Evolutionary conservation across 2,888 invertebrate species (phyloP), one percentile per base, ranked within the genome.

Genomic region (Acanthosepion pharaonis): DNA sequence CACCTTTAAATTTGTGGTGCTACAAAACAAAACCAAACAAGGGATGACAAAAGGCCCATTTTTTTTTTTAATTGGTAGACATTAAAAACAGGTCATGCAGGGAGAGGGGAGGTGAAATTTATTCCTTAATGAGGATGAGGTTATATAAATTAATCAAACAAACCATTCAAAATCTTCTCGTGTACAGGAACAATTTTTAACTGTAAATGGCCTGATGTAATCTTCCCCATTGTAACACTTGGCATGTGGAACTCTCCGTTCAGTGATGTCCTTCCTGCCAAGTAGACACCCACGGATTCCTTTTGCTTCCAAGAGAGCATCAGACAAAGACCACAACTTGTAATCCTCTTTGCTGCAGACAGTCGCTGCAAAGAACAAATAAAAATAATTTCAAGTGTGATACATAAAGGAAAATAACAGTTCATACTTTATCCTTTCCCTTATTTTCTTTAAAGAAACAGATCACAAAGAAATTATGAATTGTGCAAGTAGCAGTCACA

Each of bases 301-400:
- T 95, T 94, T 95, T 91, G 92, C 95, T 96, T 95, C 51, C 92
- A 96, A 95, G 53, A 95, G 95, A 91, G 98, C 94, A 98, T 97
- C 98, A 25, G 98, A 98, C 0, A 99, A 99, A 5, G 98, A 98
- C 99, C 99, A 99, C 96, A 98, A 98, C 97, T 99, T 99, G 97
- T 98, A 99, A 97, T 99, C 99, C 0, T 98, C 98, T 42, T 98
- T 96, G 0, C 98, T 94, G 64, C 94, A 94, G 20, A 64, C 55
- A 59, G 94, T n/a, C 5, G n/a, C 94, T 94, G 33, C 15, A 28
- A 33, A 94, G 23, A 42, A 94, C 0, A 94, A 33, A 6, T 42
- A 59, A n/a, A 42, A 25, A 93, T 33, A 59, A 23, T 92, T 92
- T 23, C 1, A 6, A 78, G 28, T 5, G 5, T 55, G 55, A 55